These are phyloP conservation scores for Limenitis camilla DNA, from an alignment of 2,888 invertebrate species.

Conservation along the genomic window DNA sequence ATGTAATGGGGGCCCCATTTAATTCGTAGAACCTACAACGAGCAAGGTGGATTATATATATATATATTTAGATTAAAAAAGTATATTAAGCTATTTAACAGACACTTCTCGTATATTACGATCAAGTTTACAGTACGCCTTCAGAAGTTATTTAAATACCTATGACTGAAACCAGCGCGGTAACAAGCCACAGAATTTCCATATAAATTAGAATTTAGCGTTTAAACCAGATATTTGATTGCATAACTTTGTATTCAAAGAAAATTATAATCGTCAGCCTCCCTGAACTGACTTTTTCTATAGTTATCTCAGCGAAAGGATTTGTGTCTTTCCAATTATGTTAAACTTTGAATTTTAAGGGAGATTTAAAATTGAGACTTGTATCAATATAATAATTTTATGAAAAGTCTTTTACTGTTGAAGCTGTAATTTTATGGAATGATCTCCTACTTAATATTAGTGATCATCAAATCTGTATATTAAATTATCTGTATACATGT, in stretches of 20 bases:
- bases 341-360: constrained; percentile 2
- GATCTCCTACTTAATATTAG: no score
- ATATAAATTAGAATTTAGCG: constrained; percentile 61
- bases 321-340: constrained; percentile 7
- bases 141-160: constrained; percentile 30
- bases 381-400: no score
- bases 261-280: constrained; percentile 18
- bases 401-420: no score
- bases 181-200: constrained; percentile 46
- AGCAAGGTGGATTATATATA: no score
- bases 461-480: no score
- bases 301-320: constrained; percentile 6
- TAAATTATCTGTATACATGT: no score
- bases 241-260: constrained; percentile 29
- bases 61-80: no score
- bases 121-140: not conserved
- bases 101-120: not conserved
- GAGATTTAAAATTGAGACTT: no score
- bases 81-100: no score
- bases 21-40: no score
- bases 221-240: constrained; percentile 53
- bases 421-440: no score
- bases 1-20: no score
- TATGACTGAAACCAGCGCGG: constrained; percentile 33
- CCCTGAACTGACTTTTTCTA: constrained; percentile 14